A percentile compares a stretch with the other conserved stretches of the same genome.
These are phyloP conservation scores for Leucania comma DNA, from an alignment of 2,888 invertebrate species.

Conservation along the genomic window DNA sequence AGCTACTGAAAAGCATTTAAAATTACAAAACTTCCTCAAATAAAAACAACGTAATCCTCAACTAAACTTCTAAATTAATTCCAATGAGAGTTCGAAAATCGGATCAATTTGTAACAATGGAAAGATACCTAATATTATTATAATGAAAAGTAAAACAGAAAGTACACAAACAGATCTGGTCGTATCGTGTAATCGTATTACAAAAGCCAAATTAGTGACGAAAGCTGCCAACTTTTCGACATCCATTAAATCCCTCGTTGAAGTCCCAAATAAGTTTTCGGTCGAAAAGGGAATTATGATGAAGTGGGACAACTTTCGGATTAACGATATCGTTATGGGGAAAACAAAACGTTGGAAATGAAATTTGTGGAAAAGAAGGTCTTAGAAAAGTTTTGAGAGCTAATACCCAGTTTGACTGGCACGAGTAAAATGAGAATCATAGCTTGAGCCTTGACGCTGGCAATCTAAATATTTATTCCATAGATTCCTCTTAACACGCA, in stretches of 20 bases:
- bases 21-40: conserved; percentile 56
- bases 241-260: conserved; percentile 69
- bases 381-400: background rate
- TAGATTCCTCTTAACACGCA: conserved; percentile 29
- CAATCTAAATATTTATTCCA: conserved; percentile 35
- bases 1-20: conserved; percentile 48
- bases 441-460: background rate
- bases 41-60: conserved; percentile 48
- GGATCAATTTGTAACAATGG: conserved; percentile 63
- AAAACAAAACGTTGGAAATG: conserved; percentile 35
- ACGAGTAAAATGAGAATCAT: background rate
- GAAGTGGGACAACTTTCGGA: conserved; percentile 59
- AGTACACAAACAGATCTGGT: conserved; percentile 69
- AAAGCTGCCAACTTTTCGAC: conserved; percentile 70
- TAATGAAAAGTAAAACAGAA: conserved; percentile 70
- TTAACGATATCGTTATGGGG: conserved; percentile 55
- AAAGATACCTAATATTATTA: conserved; percentile 63
- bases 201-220: conserved; percentile 76
- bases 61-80: conserved; percentile 61
- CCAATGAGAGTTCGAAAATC: conserved; percentile 63
- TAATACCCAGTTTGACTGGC: background rate
- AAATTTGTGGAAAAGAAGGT: background rate
- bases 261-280: conserved; percentile 66
- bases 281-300: conserved; percentile 63
- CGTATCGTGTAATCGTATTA: conserved; percentile 74